Conservation (phyloP, 2,113 vertebrate species). For the Sylvia atricapilla region DNA sequence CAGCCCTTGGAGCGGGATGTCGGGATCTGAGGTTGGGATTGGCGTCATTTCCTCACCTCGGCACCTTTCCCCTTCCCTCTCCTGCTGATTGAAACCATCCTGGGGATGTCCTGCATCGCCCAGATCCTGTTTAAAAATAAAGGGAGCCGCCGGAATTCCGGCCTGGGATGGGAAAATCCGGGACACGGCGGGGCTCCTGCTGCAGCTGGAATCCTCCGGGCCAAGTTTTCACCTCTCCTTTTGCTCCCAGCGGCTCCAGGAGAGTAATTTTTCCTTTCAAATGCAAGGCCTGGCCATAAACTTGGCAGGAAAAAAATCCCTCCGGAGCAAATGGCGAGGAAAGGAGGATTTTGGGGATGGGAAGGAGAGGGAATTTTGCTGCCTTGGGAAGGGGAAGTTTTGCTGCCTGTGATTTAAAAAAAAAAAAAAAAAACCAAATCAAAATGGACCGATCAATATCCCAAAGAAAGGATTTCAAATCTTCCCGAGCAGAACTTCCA, state of each 20-base stretch:
- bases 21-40: not conserved
- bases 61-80: not conserved
- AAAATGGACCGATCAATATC: not conserved
- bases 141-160: not conserved
- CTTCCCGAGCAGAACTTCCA: too few species aligned
- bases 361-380: not conserved
- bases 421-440: not conserved
- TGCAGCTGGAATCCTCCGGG: not conserved
- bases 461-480: not conserved
- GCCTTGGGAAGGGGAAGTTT: not conserved
- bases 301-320: slow-evolving; percentile 23
- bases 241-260: not conserved
- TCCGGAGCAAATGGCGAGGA: slow-evolving; percentile 10
- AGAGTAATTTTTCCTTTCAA: slow-evolving; percentile 47
- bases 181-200: too few species aligned
- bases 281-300: slow-evolving; percentile 49
- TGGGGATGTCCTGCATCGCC: not conserved
- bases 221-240: not conserved
- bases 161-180: not conserved
- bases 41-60: slow-evolving; percentile 34
- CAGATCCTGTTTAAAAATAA: not conserved
- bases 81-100: not conserved
- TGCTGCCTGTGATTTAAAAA: not conserved
- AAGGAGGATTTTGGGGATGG: not conserved
- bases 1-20: too few species aligned